phyloP scores from a whole-genome alignment of 2,113 vertebrate species.

The Sturnus vulgaris region DNA sequence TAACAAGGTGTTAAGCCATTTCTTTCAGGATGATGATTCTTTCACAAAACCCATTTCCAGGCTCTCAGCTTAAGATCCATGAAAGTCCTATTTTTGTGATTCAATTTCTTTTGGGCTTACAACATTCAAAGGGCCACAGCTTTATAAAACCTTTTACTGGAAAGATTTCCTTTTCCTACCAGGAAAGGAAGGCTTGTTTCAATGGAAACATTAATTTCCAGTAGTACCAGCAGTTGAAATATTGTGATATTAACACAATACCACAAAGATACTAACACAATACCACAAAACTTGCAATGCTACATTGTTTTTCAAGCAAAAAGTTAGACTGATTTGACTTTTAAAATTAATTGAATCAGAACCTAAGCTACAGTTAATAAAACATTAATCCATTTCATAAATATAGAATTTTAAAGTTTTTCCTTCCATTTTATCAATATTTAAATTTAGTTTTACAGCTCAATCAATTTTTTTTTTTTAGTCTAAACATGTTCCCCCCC shows the following conservation, averaged over 20 bases:
- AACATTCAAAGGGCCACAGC: neutral
- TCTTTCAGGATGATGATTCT: neutral
- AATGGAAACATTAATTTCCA: neutral
- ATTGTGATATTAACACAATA: neutral
- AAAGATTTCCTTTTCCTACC: neutral
- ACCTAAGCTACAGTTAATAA: neutral
- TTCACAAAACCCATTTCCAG: neutral
- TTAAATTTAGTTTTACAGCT: neutral
- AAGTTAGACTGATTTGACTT: neutral
- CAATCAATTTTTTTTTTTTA: neutral
- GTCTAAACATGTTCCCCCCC: accelerated
- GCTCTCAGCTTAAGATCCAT: neutral
- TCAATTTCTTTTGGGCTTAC: neutral
- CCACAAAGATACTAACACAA: neutral
- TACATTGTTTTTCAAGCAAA: neutral
- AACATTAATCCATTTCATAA: neutral
- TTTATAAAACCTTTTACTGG: neutral
- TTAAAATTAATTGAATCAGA: neutral
- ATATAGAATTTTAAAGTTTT: neutral
- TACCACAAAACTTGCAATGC: neutral
- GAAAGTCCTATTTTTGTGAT: neutral
- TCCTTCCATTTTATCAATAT: neutral
- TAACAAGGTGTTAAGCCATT: neutral
- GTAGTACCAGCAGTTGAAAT: neutral
- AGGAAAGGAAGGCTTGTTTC: neutral